Conservation (phyloP, 2,797 vertebrate genomes). For the Distichodus sexfasciatus region DNA sequence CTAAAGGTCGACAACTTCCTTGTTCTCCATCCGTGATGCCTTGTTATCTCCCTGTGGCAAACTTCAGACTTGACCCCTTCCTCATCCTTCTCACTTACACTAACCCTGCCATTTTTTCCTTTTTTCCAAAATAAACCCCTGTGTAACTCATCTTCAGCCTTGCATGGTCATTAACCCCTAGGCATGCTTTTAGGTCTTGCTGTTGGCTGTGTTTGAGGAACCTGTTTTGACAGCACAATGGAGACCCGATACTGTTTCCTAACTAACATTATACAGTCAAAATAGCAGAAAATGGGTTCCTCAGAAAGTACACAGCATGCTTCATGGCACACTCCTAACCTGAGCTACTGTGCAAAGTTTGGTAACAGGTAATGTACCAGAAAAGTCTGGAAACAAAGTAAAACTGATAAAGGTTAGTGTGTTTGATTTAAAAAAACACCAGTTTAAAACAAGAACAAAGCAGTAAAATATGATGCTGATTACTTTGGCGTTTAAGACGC, state of each 20-base stretch:
- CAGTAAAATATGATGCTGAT: neutral
- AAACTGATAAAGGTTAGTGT: no score
- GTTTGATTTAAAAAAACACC: neutral
- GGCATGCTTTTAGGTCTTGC: conserved; percentile 51
- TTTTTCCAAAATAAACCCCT: no score
- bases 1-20: conserved; percentile 80
- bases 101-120: conserved; percentile 45
- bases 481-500: neutral
- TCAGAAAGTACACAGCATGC: conserved; percentile 53
- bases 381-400: no score
- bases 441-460: neutral
- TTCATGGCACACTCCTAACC: conserved; percentile 37
- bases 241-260: no score
- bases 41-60: conserved; percentile 77
- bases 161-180: conserved; percentile 74
- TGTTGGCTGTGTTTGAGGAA: conserved; percentile 56
- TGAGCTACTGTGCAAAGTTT: conserved; percentile 20
- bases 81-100: conserved; percentile 49
- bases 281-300: conserved; percentile 61
- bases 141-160: conserved; percentile 52
- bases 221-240: conserved; percentile 56
- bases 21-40: conserved; percentile 71
- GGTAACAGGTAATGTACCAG: no score
- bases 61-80: conserved; percentile 58
- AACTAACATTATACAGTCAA: no score